Evolutionary conservation across 1,140 invertebrate genomes (phyloP).

Genomic region (Geopemphigus sp.): DNA sequence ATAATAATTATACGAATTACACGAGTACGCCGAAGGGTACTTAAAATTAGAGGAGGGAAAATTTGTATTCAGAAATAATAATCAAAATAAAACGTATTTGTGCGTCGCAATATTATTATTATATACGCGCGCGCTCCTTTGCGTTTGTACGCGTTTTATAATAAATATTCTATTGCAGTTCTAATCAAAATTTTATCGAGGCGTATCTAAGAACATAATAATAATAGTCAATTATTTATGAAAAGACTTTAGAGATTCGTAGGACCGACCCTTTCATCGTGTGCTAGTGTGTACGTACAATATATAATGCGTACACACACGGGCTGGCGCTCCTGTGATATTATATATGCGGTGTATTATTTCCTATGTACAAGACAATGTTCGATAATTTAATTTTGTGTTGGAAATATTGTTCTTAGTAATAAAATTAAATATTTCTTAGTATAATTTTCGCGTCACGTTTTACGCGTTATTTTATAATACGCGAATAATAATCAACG

Average conservation of each 20-base stretch:
- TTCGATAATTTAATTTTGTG: neutral
- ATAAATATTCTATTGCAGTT: neutral
- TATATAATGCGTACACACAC: too few relatives aligned
- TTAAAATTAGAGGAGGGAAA: neutral
- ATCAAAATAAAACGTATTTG: neutral
- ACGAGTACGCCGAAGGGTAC: conserved; percentile 26
- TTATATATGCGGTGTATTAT: too few relatives aligned
- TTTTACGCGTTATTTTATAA: neutral
- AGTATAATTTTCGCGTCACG: neutral
- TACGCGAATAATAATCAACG: too few relatives aligned
- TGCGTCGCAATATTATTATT: neutral
- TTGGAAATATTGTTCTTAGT: neutral
- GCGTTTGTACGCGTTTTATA: too few relatives aligned
- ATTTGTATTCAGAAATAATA: conserved; percentile 29
- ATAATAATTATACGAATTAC: conserved; percentile 42
- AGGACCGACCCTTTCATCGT: conserved; percentile 9
- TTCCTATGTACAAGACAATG: too few relatives aligned
- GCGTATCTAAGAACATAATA: neutral
- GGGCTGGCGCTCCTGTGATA: too few relatives aligned
- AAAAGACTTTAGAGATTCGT: conserved; percentile 15
- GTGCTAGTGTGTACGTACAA: too few relatives aligned
- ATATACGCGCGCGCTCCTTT: too few relatives aligned
- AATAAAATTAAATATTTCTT: conserved; percentile 7
- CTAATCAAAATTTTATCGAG: conserved; percentile 3
- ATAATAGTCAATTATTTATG: conserved; percentile 11